phyloP scores from a whole-genome alignment of 53 echinoderm and acorn worm species.

The Paelopatides confundens region DNA sequence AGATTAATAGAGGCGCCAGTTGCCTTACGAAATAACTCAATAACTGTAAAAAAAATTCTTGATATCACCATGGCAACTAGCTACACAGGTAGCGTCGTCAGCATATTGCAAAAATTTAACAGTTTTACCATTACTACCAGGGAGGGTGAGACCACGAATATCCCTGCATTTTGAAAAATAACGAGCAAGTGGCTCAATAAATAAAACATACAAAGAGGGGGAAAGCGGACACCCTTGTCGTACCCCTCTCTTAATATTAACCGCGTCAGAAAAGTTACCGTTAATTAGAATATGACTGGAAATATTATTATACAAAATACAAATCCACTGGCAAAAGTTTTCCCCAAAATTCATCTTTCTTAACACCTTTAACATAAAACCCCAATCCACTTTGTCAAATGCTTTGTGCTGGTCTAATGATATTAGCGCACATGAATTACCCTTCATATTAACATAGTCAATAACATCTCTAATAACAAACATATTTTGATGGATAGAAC shows the following conservation, averaged over 20 bases:
- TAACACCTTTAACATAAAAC: conserved; percentile 28
- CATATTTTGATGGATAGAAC: conserved; percentile 13
- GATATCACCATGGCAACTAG: neutral
- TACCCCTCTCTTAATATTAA: conserved; percentile 18
- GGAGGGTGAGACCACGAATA: conserved; percentile 35
- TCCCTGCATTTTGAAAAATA: conserved; percentile 1
- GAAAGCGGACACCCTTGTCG: conserved; percentile 57
- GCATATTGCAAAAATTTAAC: conserved; percentile 61
- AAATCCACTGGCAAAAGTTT: conserved; percentile 38
- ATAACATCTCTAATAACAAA: conserved; percentile 1
- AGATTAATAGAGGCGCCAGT: conserved; percentile 46
- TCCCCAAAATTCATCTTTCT: conserved; percentile 21
- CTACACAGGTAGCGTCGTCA: conserved; percentile 56
- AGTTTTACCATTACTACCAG: conserved; percentile 28
- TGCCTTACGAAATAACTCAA: neutral
- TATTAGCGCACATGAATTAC: conserved; percentile 44
- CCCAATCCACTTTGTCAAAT: conserved; percentile 57
- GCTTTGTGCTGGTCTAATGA: conserved; percentile 57
- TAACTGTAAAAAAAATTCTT: neutral
- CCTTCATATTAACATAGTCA: conserved; percentile 3
- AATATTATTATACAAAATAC: conserved; percentile 43
- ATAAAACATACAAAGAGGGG: conserved; percentile 37
- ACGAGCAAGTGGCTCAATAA: conserved; percentile 58
- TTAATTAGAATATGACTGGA: conserved; percentile 22
- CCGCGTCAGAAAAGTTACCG: neutral